phyloP scores from a whole-genome alignment of 2,797 vertebrate genomes.

The Coreius guichenoti region DNA sequence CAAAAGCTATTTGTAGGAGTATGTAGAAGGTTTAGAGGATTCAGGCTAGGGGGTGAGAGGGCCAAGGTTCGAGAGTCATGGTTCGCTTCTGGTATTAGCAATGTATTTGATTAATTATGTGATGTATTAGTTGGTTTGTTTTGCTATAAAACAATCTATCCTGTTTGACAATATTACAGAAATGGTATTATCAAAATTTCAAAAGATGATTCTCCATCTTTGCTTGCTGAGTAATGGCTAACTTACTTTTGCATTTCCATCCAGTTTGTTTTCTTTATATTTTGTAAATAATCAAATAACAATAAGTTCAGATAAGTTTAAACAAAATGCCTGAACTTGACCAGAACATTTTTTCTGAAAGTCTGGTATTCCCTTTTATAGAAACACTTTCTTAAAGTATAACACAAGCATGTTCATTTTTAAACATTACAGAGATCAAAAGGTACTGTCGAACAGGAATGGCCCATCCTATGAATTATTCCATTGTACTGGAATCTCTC shows the following conservation, averaged over 20 bases:
- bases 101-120: no score
- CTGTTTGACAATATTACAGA: no score
- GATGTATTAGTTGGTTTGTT: no score
- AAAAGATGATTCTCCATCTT: background rate
- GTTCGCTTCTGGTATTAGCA: no score
- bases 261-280: background rate
- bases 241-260: background rate
- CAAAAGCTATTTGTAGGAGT: no score
- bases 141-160: no score
- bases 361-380: background rate
- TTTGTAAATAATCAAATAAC: background rate
- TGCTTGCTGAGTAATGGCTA: background rate
- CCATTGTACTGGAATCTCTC: background rate
- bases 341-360: background rate
- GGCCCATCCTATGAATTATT: conserved; percentile 19
- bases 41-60: no score
- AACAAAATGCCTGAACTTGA: background rate
- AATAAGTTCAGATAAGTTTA: background rate
- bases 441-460: background rate
- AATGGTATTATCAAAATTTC: no score
- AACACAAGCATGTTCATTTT: conserved; percentile 11
- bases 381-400: background rate
- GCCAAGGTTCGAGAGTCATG: no score
- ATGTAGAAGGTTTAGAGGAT: no score
- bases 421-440: conserved; percentile 7